These are phyloP conservation scores for Brienomyrus brachyistius DNA, from an alignment of 2,113 vertebrate genomes.

Conservation along the genomic window DNA sequence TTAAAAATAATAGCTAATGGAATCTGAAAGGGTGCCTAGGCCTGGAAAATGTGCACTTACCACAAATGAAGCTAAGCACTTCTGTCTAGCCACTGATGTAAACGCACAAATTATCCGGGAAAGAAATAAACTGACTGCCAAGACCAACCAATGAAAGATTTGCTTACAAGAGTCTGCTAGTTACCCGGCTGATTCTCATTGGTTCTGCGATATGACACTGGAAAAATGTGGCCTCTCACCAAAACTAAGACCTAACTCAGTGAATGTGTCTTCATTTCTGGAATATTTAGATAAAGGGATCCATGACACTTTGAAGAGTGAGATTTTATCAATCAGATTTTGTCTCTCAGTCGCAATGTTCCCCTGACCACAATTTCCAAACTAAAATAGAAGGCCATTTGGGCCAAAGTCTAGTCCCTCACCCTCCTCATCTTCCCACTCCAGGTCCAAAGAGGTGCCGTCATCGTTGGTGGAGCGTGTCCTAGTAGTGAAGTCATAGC, in stretches of 20 bases:
- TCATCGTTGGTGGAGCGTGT: conserved; percentile 93
- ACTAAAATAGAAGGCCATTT: not conserved
- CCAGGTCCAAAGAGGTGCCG: conserved; percentile 87
- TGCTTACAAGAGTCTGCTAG: not conserved
- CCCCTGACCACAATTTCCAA: not conserved
- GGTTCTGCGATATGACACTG: not conserved
- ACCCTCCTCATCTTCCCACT: conserved; percentile 99
- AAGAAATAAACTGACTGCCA: not conserved
- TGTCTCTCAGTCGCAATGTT: not conserved
- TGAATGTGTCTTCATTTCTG: not conserved
- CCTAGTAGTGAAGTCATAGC: conserved; percentile 90
- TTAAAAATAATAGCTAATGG: not conserved
- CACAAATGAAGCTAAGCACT: not conserved
- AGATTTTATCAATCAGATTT: not conserved
- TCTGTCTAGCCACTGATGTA: not conserved
- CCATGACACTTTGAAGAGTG: not conserved
- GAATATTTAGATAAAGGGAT: not conserved
- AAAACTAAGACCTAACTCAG: not conserved
- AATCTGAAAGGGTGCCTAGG: not conserved
- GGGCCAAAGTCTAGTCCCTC: conserved; percentile 21
- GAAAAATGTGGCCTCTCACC: not conserved
- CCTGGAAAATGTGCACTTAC: not conserved
- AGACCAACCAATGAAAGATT: not conserved
- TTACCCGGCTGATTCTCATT: not conserved
- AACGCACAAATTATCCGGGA: not conserved